These are phyloP conservation scores for Pseudococcus jackbeardsleyi DNA, from an alignment of 2,888 invertebrate species.

Conservation along the genomic window DNA sequence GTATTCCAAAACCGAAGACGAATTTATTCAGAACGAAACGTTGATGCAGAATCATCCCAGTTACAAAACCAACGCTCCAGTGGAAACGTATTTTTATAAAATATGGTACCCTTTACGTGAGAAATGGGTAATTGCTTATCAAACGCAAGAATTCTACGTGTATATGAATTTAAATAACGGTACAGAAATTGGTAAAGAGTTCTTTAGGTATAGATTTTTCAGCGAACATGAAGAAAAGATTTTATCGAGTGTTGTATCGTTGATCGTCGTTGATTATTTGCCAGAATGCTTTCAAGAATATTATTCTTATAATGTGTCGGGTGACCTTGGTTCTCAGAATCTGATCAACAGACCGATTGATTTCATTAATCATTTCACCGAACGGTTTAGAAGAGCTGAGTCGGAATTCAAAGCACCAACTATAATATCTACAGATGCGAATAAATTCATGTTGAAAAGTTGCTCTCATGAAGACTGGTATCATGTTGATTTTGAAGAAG, in stretches of 20 bases:
- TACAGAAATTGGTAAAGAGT: background rate
- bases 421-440: background rate
- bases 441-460: slow-evolving; percentile 43
- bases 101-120: slow-evolving; percentile 29
- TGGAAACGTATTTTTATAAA: slow-evolving; percentile 39
- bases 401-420: background rate
- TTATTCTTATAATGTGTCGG: background rate
- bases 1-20: slow-evolving; percentile 38
- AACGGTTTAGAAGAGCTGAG: background rate
- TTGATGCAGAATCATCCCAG: background rate
- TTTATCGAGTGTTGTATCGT: background rate
- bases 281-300: background rate
- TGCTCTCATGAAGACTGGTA: background rate
- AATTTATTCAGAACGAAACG: slow-evolving; percentile 8
- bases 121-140: slow-evolving; percentile 36
- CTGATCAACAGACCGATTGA: background rate
- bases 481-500: slow-evolving; percentile 40
- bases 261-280: background rate
- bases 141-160: slow-evolving; percentile 34
- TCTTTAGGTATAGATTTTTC: slow-evolving; percentile 12
- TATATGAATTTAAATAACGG: slow-evolving; percentile 47
- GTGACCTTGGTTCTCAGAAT: background rate
- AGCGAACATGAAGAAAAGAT: background rate
- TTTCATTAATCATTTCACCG: background rate
- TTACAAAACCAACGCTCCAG: background rate